Conservation (phyloP, 2,113 vertebrate species). For the Urocynchramus pylzowi region DNA sequence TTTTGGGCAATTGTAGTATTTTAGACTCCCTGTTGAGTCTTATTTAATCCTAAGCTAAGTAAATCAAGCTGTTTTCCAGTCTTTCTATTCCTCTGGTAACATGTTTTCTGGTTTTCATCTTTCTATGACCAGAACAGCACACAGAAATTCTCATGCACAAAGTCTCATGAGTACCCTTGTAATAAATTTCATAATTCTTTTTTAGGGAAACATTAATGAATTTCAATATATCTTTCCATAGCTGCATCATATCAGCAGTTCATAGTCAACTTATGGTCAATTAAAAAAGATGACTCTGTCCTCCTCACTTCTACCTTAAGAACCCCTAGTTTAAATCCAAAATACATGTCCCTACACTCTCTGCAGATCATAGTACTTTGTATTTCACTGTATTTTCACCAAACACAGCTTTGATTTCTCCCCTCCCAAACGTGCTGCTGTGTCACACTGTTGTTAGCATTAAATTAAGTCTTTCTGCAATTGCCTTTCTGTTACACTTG, state of each 20-base stretch:
- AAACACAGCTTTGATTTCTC: background rate
- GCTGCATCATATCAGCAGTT: background rate
- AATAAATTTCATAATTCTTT: background rate
- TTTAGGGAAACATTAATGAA: slow-evolving; percentile 4
- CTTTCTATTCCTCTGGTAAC: background rate
- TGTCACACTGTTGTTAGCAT: background rate
- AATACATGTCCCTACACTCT: background rate
- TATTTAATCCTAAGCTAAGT: background rate
- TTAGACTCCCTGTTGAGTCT: background rate
- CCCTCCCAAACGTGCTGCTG: background rate
- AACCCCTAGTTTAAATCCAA: background rate
- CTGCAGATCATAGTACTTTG: background rate
- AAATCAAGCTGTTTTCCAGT: slow-evolving; percentile 25
- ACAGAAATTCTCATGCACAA: background rate
- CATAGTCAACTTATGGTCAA: background rate
- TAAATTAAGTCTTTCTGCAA: background rate
- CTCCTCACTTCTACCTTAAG: background rate
- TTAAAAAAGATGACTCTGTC: background rate
- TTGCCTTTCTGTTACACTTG: background rate
- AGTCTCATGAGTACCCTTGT: background rate
- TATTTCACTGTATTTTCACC: background rate
- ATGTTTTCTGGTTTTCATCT: background rate
- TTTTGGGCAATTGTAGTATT: background rate
- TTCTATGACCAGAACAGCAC: background rate
- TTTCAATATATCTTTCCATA: background rate